Conservation (phyloP, 2,797 vertebrate genomes). For the Mallotus villosus region DNA sequence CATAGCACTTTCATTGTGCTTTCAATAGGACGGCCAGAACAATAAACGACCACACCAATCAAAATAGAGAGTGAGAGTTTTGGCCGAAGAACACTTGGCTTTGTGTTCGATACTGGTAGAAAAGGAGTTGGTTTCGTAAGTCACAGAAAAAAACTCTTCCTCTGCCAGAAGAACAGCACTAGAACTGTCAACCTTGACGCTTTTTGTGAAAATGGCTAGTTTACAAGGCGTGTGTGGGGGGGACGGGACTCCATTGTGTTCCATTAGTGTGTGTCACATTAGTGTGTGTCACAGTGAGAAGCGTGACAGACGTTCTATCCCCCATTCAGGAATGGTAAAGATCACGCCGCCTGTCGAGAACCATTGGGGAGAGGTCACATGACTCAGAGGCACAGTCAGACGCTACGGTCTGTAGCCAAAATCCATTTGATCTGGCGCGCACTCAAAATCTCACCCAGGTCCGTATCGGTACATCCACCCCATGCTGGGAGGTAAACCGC, state of each 20-base stretch:
- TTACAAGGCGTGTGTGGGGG: neutral
- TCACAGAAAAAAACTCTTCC: slow-evolving; percentile 2
- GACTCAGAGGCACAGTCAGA: neutral
- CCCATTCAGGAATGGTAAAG: neutral
- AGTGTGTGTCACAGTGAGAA: neutral
- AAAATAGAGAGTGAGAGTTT: slow-evolving; percentile 9
- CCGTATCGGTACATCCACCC: slow-evolving; percentile 28
- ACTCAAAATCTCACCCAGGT: neutral
- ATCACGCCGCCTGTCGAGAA: neutral
- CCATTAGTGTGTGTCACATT: neutral
- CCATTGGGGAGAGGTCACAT: slow-evolving; percentile 9
- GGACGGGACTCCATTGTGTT: neutral
- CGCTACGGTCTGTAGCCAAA: neutral
- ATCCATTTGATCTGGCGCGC: neutral
- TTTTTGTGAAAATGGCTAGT: neutral
- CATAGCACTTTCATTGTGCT: slow-evolving; percentile 10
- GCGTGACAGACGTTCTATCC: neutral
- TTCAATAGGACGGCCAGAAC: slow-evolving; percentile 11
- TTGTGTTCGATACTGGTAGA: slow-evolving; percentile 21
- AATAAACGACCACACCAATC: slow-evolving; percentile 30
- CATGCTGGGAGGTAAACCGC: slow-evolving; percentile 49
- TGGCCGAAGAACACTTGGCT: slow-evolving; percentile 1
- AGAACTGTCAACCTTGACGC: neutral
- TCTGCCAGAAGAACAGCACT: slow-evolving; percentile 1
- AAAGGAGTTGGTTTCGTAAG: slow-evolving; percentile 18